Base-by-base conservation (phyloP, 2,888 invertebrate genomes). In the Teleogryllus oceanicus region DNA sequence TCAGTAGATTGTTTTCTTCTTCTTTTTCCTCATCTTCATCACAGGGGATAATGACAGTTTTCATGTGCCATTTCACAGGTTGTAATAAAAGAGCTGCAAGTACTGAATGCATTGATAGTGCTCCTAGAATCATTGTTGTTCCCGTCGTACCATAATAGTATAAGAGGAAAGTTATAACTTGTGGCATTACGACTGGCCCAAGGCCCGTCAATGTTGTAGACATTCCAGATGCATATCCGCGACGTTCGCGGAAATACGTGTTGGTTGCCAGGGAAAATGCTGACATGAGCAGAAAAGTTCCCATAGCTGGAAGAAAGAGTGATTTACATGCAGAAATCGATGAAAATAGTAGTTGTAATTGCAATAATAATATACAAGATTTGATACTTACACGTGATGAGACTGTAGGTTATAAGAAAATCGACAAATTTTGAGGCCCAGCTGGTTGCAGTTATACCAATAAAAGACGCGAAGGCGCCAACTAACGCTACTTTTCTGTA, bases 31-130 rank as follows among this genome's bases (percentile, higher is more conserved):
- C 62, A 18, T 62, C 62, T 13, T 24, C n/a, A 13, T 75, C 75
- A 21, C 21, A 87, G 0, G 88, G 89, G 81, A 88, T 91, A 62
- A 37, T 37, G 37, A 37, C 37, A 37, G 90, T 91, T 78, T 90
- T 90, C 83, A 91, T 89, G 88, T 93, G 93, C 89, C 93, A 90
- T 86, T 91, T 91, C 2, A 92, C 88, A 21, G 93, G 93, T 84
- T 92, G 91, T 76, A 93, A 87, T 80, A 93, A 86, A 81, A 89
- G 85, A 2, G 92, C 90, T 12, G 90, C 91, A 80, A 90, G 85
- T 10, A 90, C 85, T 0, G 91, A 89, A 85, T 93, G 90, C 0
- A 92, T 87, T 80, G 91, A 89, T 78, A 92, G 86, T 4, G 89
- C 92, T 78, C 91, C 89, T 79, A 92, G 86, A 81, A 92, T 90